Percentiles rank a stretch among this genome's conserved stretches.
Evolutionary conservation across 2,888 invertebrate genomes (phyloP).

Genomic region (Yponomeuta cagnagella): DNA sequence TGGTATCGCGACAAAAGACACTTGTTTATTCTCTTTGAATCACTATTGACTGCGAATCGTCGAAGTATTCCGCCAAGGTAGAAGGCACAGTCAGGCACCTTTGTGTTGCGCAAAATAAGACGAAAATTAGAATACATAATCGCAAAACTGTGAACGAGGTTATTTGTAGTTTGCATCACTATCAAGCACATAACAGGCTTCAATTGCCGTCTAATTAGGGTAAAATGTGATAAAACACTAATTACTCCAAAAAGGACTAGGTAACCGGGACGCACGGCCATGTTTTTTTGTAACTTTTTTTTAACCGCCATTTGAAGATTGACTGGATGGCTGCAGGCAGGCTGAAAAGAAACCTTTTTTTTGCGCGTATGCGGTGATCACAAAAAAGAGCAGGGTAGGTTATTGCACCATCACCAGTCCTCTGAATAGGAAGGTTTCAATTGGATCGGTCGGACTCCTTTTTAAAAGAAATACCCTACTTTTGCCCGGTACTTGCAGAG

Average conservation of each 20-base stretch:
- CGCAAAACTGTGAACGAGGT: not conserved
- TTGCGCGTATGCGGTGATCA: not conserved
- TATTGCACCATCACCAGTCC: not conserved
- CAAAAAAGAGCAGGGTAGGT: slow-evolving; percentile 1
- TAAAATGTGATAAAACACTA: not conserved
- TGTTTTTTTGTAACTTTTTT: not conserved
- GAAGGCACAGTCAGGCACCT: not conserved
- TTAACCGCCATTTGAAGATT: not conserved
- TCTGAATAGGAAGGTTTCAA: not conserved
- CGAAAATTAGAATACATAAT: not conserved
- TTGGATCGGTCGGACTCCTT: not conserved
- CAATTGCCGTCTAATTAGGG: not conserved
- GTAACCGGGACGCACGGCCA: not conserved
- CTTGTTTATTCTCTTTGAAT: not conserved
- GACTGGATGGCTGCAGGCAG: too few species aligned
- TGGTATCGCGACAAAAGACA: too few species aligned
- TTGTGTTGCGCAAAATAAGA: not conserved
- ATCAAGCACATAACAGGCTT: not conserved
- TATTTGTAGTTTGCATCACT: not conserved
- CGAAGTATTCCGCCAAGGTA: not conserved
- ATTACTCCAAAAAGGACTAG: not conserved
- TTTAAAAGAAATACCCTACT: not conserved
- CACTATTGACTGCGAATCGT: not conserved
- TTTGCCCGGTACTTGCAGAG: not conserved
- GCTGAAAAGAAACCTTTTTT: not conserved